These are phyloP conservation scores for Drosophila rubida DNA, from an alignment of 2,888 invertebrate species.

Conservation along the genomic window DNA sequence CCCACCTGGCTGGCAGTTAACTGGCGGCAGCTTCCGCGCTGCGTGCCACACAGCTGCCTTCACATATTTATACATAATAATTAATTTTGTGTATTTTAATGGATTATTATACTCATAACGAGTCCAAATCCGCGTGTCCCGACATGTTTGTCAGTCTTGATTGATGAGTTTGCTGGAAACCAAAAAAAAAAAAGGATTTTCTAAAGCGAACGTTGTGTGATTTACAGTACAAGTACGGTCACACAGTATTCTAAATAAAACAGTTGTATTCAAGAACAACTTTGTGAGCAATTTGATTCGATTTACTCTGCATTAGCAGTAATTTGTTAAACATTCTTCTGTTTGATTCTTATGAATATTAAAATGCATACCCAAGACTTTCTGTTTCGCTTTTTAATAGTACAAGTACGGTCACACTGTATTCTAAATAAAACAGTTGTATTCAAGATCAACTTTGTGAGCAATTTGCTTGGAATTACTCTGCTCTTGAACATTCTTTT, in stretches of 20 bases:
- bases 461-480: too few species aligned
- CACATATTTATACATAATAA: constrained; percentile 78
- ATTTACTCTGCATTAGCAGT: too few species aligned
- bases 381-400: too few species aligned
- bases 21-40: constrained; percentile 1
- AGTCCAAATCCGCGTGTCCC: constrained; percentile 42
- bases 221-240: neutral
- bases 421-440: neutral
- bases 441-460: too few species aligned
- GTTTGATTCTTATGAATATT: too few species aligned
- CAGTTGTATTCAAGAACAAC: too few species aligned
- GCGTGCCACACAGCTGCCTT: constrained; percentile 30
- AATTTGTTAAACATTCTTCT: too few species aligned
- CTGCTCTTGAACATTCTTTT: too few species aligned
- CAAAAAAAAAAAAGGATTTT: constrained; percentile 7
- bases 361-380: too few species aligned
- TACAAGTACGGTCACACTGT: neutral
- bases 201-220: neutral
- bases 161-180: constrained; percentile 48
- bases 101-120: constrained; percentile 55
- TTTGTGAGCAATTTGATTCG: too few species aligned
- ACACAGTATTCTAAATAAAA: neutral
- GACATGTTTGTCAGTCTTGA: constrained; percentile 43
- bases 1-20: constrained; percentile 43
- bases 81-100: constrained; percentile 82